phyloP scores from a whole-genome alignment of 2,797 vertebrate species.

The Calcarius lapponicus region DNA sequence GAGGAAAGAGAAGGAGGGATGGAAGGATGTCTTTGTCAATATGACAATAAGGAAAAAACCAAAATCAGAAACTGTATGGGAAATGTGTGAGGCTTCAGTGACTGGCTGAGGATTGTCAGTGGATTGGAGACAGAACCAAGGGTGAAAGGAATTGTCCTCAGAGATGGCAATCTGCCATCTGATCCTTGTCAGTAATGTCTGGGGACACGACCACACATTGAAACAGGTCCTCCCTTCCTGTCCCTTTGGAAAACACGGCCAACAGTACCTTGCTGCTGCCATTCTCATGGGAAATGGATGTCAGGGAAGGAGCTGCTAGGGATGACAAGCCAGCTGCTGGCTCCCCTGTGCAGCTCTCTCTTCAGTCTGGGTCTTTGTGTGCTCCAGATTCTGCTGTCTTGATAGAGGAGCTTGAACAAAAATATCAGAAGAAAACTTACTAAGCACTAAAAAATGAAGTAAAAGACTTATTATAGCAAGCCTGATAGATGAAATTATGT shows the following conservation, averaged over 20 bases:
- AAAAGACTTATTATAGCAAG: not conserved
- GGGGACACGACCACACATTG: not conserved
- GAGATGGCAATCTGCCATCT: not conserved
- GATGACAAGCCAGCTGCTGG: not conserved
- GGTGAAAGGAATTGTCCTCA: not conserved
- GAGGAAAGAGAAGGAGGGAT: not conserved
- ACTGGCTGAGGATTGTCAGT: fast-evolving
- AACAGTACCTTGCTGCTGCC: not conserved
- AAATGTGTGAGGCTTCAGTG: not conserved
- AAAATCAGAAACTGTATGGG: not conserved
- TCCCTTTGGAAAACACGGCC: not conserved
- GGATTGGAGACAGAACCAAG: not conserved
- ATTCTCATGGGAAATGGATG: not conserved
- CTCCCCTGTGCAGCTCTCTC: fast-evolving
- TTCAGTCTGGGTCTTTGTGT: not conserved
- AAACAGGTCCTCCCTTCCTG: not conserved
- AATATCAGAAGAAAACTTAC: not conserved
- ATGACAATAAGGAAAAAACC: not conserved
- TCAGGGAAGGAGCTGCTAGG: not conserved
- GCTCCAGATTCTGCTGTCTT: not conserved
- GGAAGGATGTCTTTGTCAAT: not conserved
- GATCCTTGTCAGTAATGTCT: not conserved
- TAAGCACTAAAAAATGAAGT: not conserved
- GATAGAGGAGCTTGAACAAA: not conserved
- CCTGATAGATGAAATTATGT: not conserved